Conservation (phyloP, 2,888 invertebrate genomes). For the Aricia artaxerxes region DNA sequence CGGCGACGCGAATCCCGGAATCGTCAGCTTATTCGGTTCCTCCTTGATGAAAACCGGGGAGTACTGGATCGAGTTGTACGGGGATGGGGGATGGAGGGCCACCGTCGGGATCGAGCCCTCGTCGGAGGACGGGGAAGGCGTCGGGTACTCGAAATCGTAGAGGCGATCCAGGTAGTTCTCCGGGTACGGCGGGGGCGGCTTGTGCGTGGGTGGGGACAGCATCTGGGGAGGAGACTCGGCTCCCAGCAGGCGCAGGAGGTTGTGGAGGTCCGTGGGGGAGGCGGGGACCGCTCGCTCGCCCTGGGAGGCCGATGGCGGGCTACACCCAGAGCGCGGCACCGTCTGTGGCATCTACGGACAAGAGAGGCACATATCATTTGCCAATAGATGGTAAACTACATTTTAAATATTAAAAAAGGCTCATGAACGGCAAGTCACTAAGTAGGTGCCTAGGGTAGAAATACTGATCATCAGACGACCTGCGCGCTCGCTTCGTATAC, state of each 20-base stretch:
- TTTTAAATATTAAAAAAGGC: no score
- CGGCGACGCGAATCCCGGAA: slow-evolving; percentile 75
- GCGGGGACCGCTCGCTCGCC: slow-evolving; percentile 82
- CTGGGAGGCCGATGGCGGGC: slow-evolving; percentile 87
- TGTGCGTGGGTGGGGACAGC: slow-evolving; percentile 69
- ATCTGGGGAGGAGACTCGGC: slow-evolving; percentile 76
- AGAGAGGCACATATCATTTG: slow-evolving; percentile 41
- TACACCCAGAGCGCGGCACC: slow-evolving; percentile 88
- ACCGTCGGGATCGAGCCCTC: slow-evolving; percentile 80
- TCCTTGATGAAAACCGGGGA: slow-evolving; percentile 74
- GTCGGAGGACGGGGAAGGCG: slow-evolving; percentile 75
- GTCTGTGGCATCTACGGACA: slow-evolving; percentile 89
- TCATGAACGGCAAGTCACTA: no score
- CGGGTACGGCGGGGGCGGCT: slow-evolving; percentile 73
- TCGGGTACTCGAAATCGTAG: slow-evolving; percentile 77
- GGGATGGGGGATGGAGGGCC: slow-evolving; percentile 79
- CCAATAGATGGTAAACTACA: not conserved
- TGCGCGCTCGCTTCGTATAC: not conserved
- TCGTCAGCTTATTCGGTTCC: slow-evolving; percentile 74
- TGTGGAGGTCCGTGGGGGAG: slow-evolving; percentile 76
- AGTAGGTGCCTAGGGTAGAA: no score
- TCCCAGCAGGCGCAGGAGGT: slow-evolving; percentile 70
- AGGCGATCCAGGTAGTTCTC: slow-evolving; percentile 68
- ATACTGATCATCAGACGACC: not conserved
- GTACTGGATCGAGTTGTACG: slow-evolving; percentile 72